Evolutionary conservation across 2,113 vertebrate species (phyloP).

Genomic region (Psammodynastes pulverulentus): DNA sequence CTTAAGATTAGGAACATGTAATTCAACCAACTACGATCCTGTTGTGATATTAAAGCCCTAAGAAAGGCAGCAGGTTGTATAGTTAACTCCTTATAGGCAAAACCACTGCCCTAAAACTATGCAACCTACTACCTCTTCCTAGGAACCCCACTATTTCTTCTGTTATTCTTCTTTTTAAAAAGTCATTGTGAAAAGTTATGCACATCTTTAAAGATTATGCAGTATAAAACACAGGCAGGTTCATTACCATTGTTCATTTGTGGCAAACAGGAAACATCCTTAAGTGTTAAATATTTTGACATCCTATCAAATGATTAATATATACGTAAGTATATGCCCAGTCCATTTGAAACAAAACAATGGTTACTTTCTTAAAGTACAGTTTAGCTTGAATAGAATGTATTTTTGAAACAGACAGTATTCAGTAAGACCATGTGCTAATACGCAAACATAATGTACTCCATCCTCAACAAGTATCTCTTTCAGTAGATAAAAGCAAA

Average conservation of each 20-base stretch:
- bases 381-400: neutral
- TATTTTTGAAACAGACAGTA: neutral
- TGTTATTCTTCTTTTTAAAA: conserved; percentile 60
- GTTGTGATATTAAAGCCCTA: conserved; percentile 73
- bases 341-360: neutral
- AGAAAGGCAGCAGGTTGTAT: conserved; percentile 85
- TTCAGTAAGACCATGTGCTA: neutral
- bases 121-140: conserved; percentile 86
- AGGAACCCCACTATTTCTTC: conserved; percentile 69
- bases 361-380: neutral
- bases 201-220: neutral
- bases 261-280: neutral
- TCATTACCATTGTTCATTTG: neutral
- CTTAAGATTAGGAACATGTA: conserved; percentile 49
- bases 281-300: neutral
- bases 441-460: neutral
- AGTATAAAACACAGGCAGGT: conserved; percentile 3
- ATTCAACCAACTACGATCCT: conserved; percentile 44
- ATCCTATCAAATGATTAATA: neutral
- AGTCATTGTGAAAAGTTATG: conserved; percentile 41
- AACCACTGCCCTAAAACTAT: conserved; percentile 85
- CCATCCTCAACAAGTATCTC: neutral
- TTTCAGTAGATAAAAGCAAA: neutral
- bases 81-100: conserved; percentile 82
- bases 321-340: neutral